Evolutionary conservation across 2,113 vertebrate genomes (phyloP), one percentile per base, ranked within the genome.

Genomic region (Tiliqua scincoides): DNA sequence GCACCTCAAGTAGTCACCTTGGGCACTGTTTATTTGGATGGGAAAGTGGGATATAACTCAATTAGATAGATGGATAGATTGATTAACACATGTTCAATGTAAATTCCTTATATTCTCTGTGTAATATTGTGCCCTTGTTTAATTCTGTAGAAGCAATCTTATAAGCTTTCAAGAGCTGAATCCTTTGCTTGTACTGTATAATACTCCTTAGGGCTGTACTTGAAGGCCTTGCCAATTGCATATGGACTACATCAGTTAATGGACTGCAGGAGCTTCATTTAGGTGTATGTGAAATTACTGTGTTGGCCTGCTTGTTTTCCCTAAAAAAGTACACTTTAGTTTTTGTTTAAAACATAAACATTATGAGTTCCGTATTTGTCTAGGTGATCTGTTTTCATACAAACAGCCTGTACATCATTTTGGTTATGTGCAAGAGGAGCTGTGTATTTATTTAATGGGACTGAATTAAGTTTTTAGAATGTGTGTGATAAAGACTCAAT

Each of bases 141-240:
- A n/a, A 27, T 65, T 1, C 70, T 61, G 32, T 68, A 25, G 75
- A 92, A 93, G 92, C 91, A 86, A 89, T 54, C 30, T 80, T 74
- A 81, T 59, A 48, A 83, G 61, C 83, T 63, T 37, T 5, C 80
- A 21, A 90, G 84, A 90, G 85, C 70, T 9, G 10, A 4, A 80
- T 79, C 72, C 65, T 90, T 92, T 91, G 88, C 90, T 90, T 79
- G 76, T 87, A 80, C 43, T 48, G 8, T 35, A 89, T 57, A 21
- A 79, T 70, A 86, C 91, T 82, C 70, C 78, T 70, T 62, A 20
- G 37, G 23, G 43, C 40, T 78, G 63, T 40, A 83, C 9, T 62
- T 30, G 15, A 78, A 78, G n/a, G 23, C 21, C 21, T 75, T 71
- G 17, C 52, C 73, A 72, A 78, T 17, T 59, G 14, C 57, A 77